Conservation (phyloP, 2,797 vertebrate genomes). For the Petrocephalus sullivani region DNA sequence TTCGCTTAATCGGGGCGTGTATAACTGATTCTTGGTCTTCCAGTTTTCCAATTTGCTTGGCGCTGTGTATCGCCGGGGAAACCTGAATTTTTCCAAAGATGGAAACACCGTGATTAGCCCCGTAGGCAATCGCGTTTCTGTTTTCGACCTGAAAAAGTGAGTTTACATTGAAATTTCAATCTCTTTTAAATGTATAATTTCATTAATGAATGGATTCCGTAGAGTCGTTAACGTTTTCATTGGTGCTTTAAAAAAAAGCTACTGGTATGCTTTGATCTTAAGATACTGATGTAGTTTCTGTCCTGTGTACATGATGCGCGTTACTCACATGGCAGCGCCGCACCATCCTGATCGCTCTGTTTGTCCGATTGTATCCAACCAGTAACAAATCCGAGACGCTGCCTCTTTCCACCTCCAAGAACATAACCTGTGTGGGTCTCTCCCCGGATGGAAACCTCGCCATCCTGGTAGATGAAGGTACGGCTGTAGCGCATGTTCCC, state of each 20-base stretch:
- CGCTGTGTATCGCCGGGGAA: constrained; percentile 86
- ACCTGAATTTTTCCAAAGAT: constrained; percentile 80
- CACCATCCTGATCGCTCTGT: not conserved
- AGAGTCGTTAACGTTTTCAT: not conserved
- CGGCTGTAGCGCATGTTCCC: not conserved
- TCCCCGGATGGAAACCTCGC: constrained; percentile 82
- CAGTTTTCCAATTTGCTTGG: constrained; percentile 91
- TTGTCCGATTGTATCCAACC: not conserved
- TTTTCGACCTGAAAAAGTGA: constrained; percentile 91
- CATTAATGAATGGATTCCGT: not conserved
- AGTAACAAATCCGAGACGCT: constrained; percentile 90
- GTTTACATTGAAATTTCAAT: constrained; percentile 27
- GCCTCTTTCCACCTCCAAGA: constrained; percentile 77
- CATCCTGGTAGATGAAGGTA: constrained; percentile 90
- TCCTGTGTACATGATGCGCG: not conserved
- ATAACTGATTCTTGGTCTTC: not conserved
- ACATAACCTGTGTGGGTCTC: constrained; percentile 81
- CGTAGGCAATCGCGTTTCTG: constrained; percentile 83
- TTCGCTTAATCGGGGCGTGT: not conserved
- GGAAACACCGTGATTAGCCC: constrained; percentile 85
- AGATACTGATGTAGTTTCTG: not conserved
- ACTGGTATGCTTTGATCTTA: not conserved
- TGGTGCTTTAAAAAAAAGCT: not conserved
- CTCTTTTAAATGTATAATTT: not conserved
- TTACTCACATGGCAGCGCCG: not conserved